Conservation (phyloP, 2,797 vertebrate genomes). For the Sebastes hubbsi region DNA sequence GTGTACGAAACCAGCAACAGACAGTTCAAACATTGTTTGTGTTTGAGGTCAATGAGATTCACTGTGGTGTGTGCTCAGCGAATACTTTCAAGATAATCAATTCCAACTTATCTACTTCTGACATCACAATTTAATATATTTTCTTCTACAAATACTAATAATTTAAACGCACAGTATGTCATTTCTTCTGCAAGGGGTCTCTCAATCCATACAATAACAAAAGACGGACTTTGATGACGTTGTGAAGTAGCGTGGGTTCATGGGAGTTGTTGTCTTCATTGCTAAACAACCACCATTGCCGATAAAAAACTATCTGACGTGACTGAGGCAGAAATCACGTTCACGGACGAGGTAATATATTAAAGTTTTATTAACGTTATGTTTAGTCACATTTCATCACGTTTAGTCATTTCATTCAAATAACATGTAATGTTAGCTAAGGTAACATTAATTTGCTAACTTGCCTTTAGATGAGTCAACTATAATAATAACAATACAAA, state of each 20-base stretch:
- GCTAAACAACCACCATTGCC: neutral
- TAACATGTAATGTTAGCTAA: neutral
- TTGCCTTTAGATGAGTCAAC: too few relatives aligned
- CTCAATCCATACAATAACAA: neutral
- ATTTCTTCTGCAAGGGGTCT: neutral
- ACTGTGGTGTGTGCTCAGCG: neutral
- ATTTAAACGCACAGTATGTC: neutral
- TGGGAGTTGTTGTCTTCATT: neutral
- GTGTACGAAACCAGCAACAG: neutral
- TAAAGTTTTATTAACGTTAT: neutral
- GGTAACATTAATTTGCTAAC: too few relatives aligned
- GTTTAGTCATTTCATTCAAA: neutral
- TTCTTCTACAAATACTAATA: neutral
- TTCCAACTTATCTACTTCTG: neutral
- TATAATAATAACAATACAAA: too few relatives aligned
- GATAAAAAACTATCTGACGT: neutral
- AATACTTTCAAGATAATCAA: neutral
- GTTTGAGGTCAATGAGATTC: conserved; percentile 16
- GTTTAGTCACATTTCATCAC: neutral
- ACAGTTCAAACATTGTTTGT: neutral
- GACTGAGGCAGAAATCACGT: fast-evolving
- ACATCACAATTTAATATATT: neutral
- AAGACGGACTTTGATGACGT: fast-evolving
- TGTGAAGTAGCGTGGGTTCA: neutral
- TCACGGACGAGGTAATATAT: neutral